Evolutionary conservation across 2,113 vertebrate genomes (phyloP), one percentile per base, ranked within the genome.

Genomic region (Nycticryphes semicollaris): DNA sequence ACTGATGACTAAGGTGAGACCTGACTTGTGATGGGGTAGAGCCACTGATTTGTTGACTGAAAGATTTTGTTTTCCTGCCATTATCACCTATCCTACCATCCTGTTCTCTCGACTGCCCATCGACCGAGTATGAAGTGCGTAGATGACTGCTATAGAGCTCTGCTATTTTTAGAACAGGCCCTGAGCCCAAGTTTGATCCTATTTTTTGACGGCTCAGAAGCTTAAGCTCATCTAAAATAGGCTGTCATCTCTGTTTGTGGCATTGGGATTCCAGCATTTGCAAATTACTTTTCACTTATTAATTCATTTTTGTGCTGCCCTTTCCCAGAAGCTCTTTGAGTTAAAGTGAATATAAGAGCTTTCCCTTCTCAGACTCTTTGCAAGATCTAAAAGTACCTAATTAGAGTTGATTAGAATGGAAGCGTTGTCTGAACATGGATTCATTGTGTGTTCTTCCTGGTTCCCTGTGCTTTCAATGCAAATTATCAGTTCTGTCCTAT

Each of bases 131-230:
- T 19, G 51, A 93, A 84, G 48, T 68, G 43, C 0, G 0, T 45
- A 63, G 37, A 73, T 79, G 85, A 67, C 30, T 68, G 77, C 54
- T 15, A 14, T 53, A 57, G 64, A 79, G 27, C 41, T 31, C 1
- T 19, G 31, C 28, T 96, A 93, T 89, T 94, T 94, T 95, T 96
- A 93, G 76, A 90, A 57, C 35, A 57, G 69, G 73, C 86, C 39
- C 43, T 22, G 41, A 90, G 76, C 77, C 57, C 20, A 45, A 53
- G 56, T 95, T 93, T 63, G 88, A 78, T 64, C 41, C 13, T 4
- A 11, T 28, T 57, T 92, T 92, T 83, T 92, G 72, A 77, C 79
- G 3, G 3, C 33, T 74, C 68, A 70, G 63, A 81, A 78, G 60
- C 51, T 88, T 77, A 92, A 90, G 56, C 30, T 91, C 37, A 56